Conservation (phyloP, 2,113 vertebrate genomes). For the Tauraco erythrolophus region DNA sequence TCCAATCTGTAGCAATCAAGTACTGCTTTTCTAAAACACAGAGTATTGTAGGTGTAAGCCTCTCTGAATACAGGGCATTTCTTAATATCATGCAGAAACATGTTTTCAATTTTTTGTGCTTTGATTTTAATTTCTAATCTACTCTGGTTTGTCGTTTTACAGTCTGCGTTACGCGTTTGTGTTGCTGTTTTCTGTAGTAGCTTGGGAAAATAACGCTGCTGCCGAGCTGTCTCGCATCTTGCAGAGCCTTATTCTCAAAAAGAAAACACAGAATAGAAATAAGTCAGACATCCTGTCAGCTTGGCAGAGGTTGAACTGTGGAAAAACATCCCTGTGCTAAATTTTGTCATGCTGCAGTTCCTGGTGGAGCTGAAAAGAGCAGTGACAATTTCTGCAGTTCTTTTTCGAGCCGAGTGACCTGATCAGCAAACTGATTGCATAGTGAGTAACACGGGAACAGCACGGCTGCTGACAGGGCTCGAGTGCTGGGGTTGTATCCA, state of each 20-base stretch:
- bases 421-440: background rate
- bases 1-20: background rate
- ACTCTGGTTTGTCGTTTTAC: background rate
- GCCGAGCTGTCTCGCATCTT: background rate
- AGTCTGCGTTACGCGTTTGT: rapidly evolving
- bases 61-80: background rate
- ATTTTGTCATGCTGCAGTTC: background rate
- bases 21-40: background rate
- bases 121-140: background rate
- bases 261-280: background rate
- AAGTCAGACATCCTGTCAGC: background rate
- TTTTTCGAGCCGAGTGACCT: background rate
- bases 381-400: background rate
- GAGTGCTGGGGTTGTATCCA: background rate
- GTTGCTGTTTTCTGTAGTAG: background rate
- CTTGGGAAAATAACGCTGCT: background rate
- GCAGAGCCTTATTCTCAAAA: background rate
- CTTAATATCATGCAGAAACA: background rate
- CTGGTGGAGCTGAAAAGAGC: background rate
- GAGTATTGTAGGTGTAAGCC: background rate
- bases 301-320: background rate
- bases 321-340: background rate
- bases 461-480: rapidly evolving
- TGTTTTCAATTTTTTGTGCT: background rate
- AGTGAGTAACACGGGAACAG: background rate